These are phyloP conservation scores for Halictus ligatus DNA, from an alignment of 2,888 invertebrate genomes.

Conservation along the genomic window DNA sequence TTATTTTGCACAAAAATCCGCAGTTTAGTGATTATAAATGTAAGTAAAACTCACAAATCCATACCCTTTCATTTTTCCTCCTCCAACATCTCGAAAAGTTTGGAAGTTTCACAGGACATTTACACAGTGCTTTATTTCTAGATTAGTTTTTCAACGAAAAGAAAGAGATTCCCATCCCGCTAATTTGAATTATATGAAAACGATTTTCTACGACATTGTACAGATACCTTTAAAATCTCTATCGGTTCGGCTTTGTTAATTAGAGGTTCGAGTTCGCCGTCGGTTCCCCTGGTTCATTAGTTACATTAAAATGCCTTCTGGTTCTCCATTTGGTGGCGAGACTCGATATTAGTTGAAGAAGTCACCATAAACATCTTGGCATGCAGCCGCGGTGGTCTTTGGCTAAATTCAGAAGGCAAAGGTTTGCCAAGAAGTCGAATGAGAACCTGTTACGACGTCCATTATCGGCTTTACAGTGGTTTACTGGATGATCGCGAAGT, in stretches of 20 bases:
- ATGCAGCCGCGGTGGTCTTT: slow-evolving; percentile 50
- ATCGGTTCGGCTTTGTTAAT: neutral
- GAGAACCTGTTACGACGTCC: slow-evolving; percentile 64
- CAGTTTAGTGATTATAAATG: neutral
- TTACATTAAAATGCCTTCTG: slow-evolving; percentile 25
- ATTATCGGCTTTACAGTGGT: slow-evolving; percentile 62
- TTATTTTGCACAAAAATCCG: no score
- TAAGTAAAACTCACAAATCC: neutral
- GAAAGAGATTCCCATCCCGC: neutral
- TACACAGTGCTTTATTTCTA: neutral
- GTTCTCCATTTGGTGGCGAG: slow-evolving; percentile 16
- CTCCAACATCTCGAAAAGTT: neutral
- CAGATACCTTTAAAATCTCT: neutral
- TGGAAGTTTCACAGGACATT: neutral
- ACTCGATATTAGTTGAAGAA: slow-evolving; percentile 61
- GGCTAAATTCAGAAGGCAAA: slow-evolving; percentile 58
- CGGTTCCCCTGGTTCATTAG: slow-evolving; percentile 20
- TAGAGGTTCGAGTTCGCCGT: neutral
- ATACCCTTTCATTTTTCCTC: neutral
- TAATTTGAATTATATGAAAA: neutral
- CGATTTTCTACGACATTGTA: no score
- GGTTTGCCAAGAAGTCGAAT: slow-evolving; percentile 62
- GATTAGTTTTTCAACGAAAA: neutral
- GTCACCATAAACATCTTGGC: slow-evolving; percentile 60
- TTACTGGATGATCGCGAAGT: slow-evolving; percentile 43